phyloP scores from a whole-genome alignment of 2,888 invertebrate species.

The Oxycera nigricornis region DNA sequence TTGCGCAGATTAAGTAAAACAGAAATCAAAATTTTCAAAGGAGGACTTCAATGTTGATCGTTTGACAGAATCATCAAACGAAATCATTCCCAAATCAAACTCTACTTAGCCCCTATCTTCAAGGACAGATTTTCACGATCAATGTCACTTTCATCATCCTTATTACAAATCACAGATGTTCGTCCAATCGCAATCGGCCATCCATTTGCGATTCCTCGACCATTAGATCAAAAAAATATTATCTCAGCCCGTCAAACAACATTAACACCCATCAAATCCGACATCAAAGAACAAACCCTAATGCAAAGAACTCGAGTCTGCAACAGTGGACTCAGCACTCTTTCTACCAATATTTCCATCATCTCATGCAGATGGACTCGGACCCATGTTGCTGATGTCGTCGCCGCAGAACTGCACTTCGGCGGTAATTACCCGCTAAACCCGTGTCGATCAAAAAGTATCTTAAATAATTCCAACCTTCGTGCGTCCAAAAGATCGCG shows the following conservation, averaged over 20 bases:
- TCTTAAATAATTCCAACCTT: conserved; percentile 32
- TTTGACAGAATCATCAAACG: no score
- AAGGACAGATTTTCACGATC: conserved; percentile 2
- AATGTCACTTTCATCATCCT: background rate
- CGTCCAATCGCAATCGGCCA: background rate
- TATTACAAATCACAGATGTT: background rate
- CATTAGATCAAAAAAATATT: background rate
- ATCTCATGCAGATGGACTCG: background rate
- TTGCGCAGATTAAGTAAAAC: no score
- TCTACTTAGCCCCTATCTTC: no score
- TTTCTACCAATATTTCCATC: background rate
- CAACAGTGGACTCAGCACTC: background rate
- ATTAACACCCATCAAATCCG: background rate
- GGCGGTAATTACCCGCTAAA: background rate
- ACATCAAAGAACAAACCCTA: conserved; percentile 19
- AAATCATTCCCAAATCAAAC: no score
- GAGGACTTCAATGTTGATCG: no score
- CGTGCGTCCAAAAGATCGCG: background rate
- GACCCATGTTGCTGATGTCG: background rate
- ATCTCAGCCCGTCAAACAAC: background rate
- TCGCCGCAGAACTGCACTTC: background rate
- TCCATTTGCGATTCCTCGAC: background rate
- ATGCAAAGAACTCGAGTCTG: conserved; percentile 3
- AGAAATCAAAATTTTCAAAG: no score
- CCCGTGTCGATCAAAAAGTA: conserved; percentile 28